Conservation (phyloP, 2,797 vertebrate species). For the Ctenosaura bakeri region DNA sequence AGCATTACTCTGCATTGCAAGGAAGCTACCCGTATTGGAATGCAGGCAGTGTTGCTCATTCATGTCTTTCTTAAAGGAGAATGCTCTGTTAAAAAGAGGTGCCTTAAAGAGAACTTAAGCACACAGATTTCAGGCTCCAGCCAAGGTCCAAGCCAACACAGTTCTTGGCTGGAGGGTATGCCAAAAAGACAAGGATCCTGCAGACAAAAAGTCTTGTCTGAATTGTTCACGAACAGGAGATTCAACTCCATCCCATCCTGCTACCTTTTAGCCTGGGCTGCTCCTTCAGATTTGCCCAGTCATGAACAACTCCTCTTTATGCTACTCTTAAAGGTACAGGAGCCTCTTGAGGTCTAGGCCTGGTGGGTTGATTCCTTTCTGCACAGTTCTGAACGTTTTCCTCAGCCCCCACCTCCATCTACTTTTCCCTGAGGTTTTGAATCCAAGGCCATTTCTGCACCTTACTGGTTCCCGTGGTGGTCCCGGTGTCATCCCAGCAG, state of each 20-base stretch:
- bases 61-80: neutral
- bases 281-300: neutral
- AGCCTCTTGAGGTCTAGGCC: neutral
- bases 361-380: neutral
- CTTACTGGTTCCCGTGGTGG: too few species aligned
- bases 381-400: neutral
- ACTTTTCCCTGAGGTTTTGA: neutral
- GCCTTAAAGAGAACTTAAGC: fast-evolving
- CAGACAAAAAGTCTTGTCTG: neutral
- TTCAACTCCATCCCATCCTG: neutral
- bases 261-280: too few species aligned
- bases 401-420: neutral
- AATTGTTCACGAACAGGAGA: too few species aligned
- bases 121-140: neutral
- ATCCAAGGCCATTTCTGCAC: too few species aligned
- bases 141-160: neutral
- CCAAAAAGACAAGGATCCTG: neutral
- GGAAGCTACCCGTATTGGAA: neutral
- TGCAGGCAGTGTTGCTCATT: neutral
- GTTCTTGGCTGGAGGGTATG: neutral
- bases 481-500: too few species aligned
- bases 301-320: neutral
- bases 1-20: neutral
- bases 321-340: neutral
- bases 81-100: neutral